Conservation (phyloP, 1,140 invertebrate genomes). For the Mactra quadrangularis region DNA sequence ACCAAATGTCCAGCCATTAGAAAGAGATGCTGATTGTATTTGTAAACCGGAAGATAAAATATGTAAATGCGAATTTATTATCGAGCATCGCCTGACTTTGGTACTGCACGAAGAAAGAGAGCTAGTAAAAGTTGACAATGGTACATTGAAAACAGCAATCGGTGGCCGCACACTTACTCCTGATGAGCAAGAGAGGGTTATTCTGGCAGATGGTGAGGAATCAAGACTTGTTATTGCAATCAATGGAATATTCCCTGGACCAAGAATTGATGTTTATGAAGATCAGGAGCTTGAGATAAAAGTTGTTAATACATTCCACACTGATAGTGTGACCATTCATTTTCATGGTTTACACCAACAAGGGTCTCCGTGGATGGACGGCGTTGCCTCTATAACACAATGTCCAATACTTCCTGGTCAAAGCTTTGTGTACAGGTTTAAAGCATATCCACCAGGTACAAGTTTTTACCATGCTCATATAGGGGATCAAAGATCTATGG, state of each 20-base stretch:
- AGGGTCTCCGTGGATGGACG: slow-evolving; percentile 94
- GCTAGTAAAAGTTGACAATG: slow-evolving; percentile 19
- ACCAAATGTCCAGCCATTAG: slow-evolving; percentile 5
- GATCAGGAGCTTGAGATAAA: slow-evolving; percentile 93
- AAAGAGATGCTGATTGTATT: not conserved
- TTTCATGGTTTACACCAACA: slow-evolving; percentile 94
- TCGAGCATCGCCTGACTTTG: slow-evolving; percentile 45
- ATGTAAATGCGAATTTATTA: not conserved
- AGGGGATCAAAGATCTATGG: slow-evolving; percentile 71
- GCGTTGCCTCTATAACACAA: slow-evolving; percentile 95
- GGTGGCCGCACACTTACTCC: not conserved
- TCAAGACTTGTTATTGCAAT: slow-evolving; percentile 68
- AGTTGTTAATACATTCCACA: slow-evolving; percentile 91
- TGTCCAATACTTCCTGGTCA: slow-evolving; percentile 94
- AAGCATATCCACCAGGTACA: slow-evolving; percentile 70
- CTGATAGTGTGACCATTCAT: slow-evolving; percentile 87
- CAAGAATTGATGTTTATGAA: slow-evolving; percentile 89
- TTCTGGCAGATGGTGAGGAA: slow-evolving; percentile 71
- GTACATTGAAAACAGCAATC: not conserved
- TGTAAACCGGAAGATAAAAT: not conserved
- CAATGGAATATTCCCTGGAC: slow-evolving; percentile 77
- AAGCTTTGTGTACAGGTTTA: slow-evolving; percentile 90
- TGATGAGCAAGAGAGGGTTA: slow-evolving; percentile 31
- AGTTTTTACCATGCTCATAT: slow-evolving; percentile 77
- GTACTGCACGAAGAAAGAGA: slow-evolving; percentile 25